Base-by-base conservation (phyloP, 1,140 invertebrate species). In the Tetramorium simillimum region DNA sequence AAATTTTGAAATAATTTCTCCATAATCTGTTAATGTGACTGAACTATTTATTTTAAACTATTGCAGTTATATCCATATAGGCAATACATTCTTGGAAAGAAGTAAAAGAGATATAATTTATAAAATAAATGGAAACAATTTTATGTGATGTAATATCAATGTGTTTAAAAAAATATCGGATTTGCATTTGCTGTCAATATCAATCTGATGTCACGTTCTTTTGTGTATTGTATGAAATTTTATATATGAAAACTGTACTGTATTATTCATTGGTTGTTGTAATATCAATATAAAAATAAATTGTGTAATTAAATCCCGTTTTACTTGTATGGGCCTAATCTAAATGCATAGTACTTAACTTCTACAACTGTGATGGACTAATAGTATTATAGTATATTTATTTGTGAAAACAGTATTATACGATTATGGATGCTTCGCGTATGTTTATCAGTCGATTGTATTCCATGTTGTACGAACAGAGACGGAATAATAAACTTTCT, bases 271-370 rank as follows among this genome's bases (percentile, higher is more conserved):
- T 43, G 58, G 18, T 49, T 37, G 49, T 85, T 77, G 75, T 78
- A 89, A 77, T 89, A 92, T 90, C 87, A 56, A 91, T 92, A 92
- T 60, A 92, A 92, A 92, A 92, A 91, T 91, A 92, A 91, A 87
- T 90, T 86, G 60, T 67, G 53, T 73, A 63, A 43, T 56, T 21
- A 56, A 18, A 65, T 75, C 43, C 51, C 43, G 53, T 33, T 69
- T 72, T 56, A 51, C 37, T 85, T n/a, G 56, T 82, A 86, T 63
- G 49, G 40, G 21, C 37, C 60, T 81, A 73, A 37, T 78, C 85
- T 56, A 62, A 63, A 72, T 84, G 78, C 33, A 28, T 70, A 72
- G 24, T 82, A 86, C 2, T 51, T 60, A 86, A 51, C 18, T 58
- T 82, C 40, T 82, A 72, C 16, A 72, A 73, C 16, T 43, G 51